A percentile compares a stretch with the other conserved stretches of the same genome.
Conservation (phyloP, 2,888 invertebrate species). For the Ochlodes sylvanus region DNA sequence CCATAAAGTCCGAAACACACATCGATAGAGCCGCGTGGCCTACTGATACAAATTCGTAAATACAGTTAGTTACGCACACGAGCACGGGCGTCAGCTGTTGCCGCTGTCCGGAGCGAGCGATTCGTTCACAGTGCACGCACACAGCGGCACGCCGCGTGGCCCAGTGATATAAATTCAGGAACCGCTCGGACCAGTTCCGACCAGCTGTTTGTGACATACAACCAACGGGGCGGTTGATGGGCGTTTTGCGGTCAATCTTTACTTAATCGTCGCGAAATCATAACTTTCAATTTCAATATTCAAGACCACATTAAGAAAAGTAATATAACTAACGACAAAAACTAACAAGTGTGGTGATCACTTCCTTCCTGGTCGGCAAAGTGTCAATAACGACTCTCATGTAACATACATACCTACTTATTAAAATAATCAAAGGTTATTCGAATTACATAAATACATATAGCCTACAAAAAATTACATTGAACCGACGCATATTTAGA, state of each 20-base stretch:
- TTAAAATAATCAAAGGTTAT: no score
- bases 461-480: no score
- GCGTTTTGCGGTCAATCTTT: background rate
- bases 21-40: conserved; percentile 14
- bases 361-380: no score
- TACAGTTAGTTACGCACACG: conserved; percentile 39
- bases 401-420: no score
- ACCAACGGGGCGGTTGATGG: background rate
- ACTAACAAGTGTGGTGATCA: no score
- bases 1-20: conserved; percentile 6
- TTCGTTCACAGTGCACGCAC: background rate
- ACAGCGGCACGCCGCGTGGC: conserved; percentile 7
- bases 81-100: conserved; percentile 43
- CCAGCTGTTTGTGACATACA: conserved; percentile 13
- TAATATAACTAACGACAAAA: no score
- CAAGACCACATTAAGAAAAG: no score
- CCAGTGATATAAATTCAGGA: conserved; percentile 27
- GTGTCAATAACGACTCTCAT: no score
- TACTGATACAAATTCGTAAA: conserved; percentile 28
- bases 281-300: background rate
- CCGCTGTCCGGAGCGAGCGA: conserved; percentile 31
- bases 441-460: no score
- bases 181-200: conserved; percentile 10
- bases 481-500: no score
- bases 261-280: background rate